phyloP scores from a whole-genome alignment of 2,888 invertebrate species.

The Hemithea aestivaria region DNA sequence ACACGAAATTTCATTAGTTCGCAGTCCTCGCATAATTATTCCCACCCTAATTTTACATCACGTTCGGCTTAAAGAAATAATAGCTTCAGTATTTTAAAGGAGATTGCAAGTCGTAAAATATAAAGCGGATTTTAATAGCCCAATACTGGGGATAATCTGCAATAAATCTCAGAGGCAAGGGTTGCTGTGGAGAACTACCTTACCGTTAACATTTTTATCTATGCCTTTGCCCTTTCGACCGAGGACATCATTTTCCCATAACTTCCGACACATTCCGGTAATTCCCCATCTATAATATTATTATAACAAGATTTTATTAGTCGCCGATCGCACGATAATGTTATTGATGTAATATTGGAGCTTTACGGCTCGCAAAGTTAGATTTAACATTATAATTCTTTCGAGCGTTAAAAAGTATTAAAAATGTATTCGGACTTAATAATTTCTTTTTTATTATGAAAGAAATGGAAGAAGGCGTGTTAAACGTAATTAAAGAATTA shows the following conservation, averaged over 20 bases:
- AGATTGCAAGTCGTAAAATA: slow-evolving; percentile 39
- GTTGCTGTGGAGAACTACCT: slow-evolving; percentile 46
- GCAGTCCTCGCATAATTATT: no score
- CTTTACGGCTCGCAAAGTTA: no score
- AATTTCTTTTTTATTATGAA: no score
- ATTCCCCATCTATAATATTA: slow-evolving; percentile 15
- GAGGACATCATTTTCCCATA: slow-evolving; percentile 41
- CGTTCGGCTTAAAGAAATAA: slow-evolving; percentile 22
- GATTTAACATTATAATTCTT: no score
- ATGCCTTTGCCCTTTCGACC: slow-evolving; percentile 37
- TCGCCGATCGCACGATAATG: slow-evolving; percentile 12
- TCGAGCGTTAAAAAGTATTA: no score
- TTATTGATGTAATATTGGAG: slow-evolving; percentile 8
- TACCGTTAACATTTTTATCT: slow-evolving; percentile 52
- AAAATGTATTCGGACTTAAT: no score
- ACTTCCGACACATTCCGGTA: slow-evolving; percentile 32
- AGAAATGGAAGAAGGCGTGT: no score
- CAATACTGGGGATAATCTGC: slow-evolving; percentile 43
- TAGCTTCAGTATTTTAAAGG: slow-evolving; percentile 27
- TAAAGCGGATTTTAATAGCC: slow-evolving; percentile 43
- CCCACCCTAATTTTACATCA: slow-evolving; percentile 17
- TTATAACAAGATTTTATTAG: slow-evolving; percentile 34
- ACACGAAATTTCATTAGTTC: no score
- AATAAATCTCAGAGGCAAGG: slow-evolving; percentile 48
- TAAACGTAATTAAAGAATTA: slow-evolving; percentile 12